Conservation (phyloP, 2,113 vertebrate species). For the Amphiprion ocellaris region DNA sequence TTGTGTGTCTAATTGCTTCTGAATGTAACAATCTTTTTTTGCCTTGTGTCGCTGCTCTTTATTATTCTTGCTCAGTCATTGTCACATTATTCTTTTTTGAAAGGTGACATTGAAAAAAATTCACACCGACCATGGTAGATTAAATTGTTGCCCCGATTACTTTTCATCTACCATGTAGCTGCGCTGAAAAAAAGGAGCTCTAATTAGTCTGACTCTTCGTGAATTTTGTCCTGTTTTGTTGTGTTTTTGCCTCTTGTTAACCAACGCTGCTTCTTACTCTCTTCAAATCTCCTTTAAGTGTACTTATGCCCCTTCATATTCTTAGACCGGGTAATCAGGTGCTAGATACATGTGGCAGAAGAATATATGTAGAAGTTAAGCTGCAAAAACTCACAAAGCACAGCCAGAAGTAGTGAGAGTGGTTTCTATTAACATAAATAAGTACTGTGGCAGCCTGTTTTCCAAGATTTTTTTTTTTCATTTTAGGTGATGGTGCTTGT, state of each 20-base stretch:
- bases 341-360: conserved; percentile 36
- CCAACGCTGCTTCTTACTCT: conserved; percentile 28
- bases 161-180: background rate
- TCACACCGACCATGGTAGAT: background rate
- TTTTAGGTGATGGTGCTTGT: conserved; percentile 27
- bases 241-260: conserved; percentile 10
- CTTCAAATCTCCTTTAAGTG: conserved; percentile 61
- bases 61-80: background rate
- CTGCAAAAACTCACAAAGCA: conserved; percentile 30
- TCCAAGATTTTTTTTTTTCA: conserved; percentile 21
- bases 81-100: background rate
- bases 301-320: conserved; percentile 61
- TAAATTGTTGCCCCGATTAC: background rate
- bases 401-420: conserved; percentile 4
- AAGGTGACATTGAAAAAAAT: background rate
- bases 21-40: conserved; percentile 44
- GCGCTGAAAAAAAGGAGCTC: conserved; percentile 1
- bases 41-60: background rate
- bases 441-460: conserved; percentile 12
- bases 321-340: conserved; percentile 33
- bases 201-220: background rate
- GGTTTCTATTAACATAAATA: conserved; percentile 9
- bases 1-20: background rate
- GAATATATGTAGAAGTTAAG: conserved; percentile 5
- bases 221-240: conserved; percentile 13